A percentile compares a stretch with the other conserved stretches of the same genome.
Conservation (phyloP, 2,113 vertebrate genomes). For the Ceyx cyanopectus region DNA sequence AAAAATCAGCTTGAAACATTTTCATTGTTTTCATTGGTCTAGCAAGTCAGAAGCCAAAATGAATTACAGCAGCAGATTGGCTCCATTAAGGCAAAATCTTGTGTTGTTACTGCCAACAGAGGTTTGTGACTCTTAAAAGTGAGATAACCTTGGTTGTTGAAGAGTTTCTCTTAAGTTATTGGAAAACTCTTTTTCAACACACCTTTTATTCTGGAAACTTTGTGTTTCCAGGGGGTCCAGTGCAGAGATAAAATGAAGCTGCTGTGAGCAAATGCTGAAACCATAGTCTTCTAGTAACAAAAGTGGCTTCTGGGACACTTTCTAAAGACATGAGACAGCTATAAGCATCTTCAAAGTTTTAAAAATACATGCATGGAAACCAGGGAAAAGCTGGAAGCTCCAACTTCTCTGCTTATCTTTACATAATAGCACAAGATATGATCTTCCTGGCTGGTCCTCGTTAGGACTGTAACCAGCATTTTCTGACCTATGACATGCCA, state of each 20-base stretch:
- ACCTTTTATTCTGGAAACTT: neutral
- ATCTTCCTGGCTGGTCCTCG: neutral
- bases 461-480: neutral
- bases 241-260: neutral
- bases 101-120: neutral
- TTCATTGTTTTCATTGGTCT: neutral
- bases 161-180: neutral
- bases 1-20: neutral
- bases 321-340: neutral
- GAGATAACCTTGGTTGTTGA: neutral
- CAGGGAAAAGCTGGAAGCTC: neutral
- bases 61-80: neutral
- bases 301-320: neutral
- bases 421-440: neutral
- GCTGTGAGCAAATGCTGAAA: neutral
- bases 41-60: neutral
- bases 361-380: neutral
- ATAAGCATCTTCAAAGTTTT: neutral
- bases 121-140: neutral
- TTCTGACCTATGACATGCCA: neutral
- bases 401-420: neutral
- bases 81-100: neutral
- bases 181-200: fast-evolving
- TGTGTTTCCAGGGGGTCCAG: neutral
- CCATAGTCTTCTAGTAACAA: neutral